These are phyloP conservation scores for Linurgus olivaceus DNA, from an alignment of 2,797 vertebrate genomes.

Conservation along the genomic window DNA sequence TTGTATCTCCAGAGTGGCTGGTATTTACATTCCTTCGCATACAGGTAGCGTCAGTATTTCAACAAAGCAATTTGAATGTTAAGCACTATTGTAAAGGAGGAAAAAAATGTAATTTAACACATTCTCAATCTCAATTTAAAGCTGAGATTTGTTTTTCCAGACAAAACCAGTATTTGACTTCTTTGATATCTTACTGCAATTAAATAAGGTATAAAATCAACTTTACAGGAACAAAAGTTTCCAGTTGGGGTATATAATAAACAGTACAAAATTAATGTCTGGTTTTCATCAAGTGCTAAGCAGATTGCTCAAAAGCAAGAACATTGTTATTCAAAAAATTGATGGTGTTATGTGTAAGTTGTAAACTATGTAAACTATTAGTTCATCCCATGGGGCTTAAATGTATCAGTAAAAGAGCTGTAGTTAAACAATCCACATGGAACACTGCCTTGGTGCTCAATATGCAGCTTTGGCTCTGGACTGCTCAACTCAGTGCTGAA, in stretches of 20 bases:
- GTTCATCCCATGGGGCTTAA: neutral
- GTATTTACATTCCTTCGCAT: constrained; percentile 2
- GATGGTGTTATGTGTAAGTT: constrained; percentile 1
- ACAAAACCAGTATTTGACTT: neutral
- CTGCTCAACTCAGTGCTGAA: neutral
- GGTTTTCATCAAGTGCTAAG: constrained; percentile 35
- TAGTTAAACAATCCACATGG: constrained; percentile 1
- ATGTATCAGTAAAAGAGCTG: neutral
- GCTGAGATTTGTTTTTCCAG: neutral
- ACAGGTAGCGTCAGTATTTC: neutral
- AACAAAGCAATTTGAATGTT: neutral
- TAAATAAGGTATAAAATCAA: constrained; percentile 11
- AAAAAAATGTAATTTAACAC: neutral
- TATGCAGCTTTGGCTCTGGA: neutral
- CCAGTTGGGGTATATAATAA: neutral
- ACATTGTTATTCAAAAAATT: constrained; percentile 19
- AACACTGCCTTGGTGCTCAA: neutral
- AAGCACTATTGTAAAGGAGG: neutral
- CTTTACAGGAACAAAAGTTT: neutral
- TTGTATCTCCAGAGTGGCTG: neutral
- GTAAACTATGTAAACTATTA: constrained; percentile 52
- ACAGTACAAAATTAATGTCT: neutral
- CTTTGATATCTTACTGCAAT: neutral
- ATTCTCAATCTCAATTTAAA: neutral
- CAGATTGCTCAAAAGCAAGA: constrained; percentile 18